Evolutionary conservation across 64 coral and sea anemone species (phyloP).

Genomic region (Stichodactyla mertensii): DNA sequence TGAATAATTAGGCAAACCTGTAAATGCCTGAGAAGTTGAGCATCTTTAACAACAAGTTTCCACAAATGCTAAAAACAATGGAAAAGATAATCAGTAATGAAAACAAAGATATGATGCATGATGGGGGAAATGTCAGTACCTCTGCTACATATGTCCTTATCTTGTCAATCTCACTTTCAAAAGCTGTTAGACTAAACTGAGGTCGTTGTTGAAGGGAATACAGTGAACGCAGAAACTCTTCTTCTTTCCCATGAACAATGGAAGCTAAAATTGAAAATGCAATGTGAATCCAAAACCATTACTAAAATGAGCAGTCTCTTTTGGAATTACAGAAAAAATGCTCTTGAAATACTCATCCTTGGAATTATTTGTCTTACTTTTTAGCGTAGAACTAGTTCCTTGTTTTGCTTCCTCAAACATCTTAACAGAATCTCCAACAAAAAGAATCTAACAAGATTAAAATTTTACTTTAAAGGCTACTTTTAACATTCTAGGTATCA

Average conservation of each 20-base stretch:
- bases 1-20: neutral
- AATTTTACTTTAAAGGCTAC: neutral
- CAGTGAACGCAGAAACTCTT: conserved; percentile 71
- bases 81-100: neutral
- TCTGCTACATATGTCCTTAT: conserved; percentile 90
- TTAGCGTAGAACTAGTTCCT: conserved; percentile 4
- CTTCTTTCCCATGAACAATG: conserved; percentile 69
- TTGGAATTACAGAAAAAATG: neutral
- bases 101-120: neutral
- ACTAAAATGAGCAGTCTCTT: neutral
- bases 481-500: neutral
- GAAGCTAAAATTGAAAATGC: conserved; percentile 34
- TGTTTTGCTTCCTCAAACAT: conserved; percentile 88
- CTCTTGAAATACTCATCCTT: no score
- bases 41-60: conserved; percentile 90
- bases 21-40: conserved; percentile 74
- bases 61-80: conserved; percentile 77
- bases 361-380: neutral
- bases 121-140: conserved; percentile 11
- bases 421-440: conserved; percentile 94
- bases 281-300: neutral
- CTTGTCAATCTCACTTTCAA: conserved; percentile 97
- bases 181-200: conserved; percentile 68
- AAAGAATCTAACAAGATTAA: conserved; percentile 57
- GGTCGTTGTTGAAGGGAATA: conserved; percentile 63